These are phyloP conservation scores for Liparis tanakae DNA, from an alignment of 2,797 vertebrate species.

Conservation along the genomic window DNA sequence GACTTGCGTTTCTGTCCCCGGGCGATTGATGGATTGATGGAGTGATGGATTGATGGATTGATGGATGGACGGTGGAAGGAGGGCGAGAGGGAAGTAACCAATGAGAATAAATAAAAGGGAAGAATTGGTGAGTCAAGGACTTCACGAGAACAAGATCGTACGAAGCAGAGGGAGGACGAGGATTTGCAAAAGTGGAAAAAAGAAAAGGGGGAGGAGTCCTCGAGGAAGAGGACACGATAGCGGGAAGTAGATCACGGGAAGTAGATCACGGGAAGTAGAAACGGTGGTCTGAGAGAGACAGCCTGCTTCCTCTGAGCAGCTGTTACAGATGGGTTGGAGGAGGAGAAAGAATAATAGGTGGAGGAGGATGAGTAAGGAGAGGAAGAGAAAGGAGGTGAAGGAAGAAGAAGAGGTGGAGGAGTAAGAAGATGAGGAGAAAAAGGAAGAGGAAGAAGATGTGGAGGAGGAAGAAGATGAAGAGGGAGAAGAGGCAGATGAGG, in stretches of 20 bases:
- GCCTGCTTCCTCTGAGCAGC: conserved; percentile 34
- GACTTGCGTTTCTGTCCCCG: conserved; percentile 86
- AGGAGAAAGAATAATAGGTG: not conserved
- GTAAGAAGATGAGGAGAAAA: too few relatives aligned
- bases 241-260: not conserved
- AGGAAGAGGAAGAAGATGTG: too few relatives aligned
- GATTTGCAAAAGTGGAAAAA: not conserved
- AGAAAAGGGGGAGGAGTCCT: not conserved
- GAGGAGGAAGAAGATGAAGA: too few relatives aligned
- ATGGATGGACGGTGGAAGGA: conserved; percentile 49
- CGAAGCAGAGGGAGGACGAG: conserved; percentile 8
- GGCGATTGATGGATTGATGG: conserved; percentile 63
- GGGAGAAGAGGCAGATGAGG: not conserved
- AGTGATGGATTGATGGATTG: conserved; percentile 60
- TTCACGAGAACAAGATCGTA: too few relatives aligned
- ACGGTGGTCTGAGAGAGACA: conserved; percentile 5
- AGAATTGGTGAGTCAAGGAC: too few relatives aligned
- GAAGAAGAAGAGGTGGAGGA: too few relatives aligned
- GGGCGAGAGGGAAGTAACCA: conserved; percentile 47
- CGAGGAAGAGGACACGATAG: conserved; percentile 14
- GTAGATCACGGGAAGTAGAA: not conserved
- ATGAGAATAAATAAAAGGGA: conserved; percentile 22
- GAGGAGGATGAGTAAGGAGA: not conserved
- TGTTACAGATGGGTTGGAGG: conserved; percentile 41
- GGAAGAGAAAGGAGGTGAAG: conserved; percentile 13